phyloP scores from a whole-genome alignment of 2,113 vertebrate species.

The Chaenogobius annularis region DNA sequence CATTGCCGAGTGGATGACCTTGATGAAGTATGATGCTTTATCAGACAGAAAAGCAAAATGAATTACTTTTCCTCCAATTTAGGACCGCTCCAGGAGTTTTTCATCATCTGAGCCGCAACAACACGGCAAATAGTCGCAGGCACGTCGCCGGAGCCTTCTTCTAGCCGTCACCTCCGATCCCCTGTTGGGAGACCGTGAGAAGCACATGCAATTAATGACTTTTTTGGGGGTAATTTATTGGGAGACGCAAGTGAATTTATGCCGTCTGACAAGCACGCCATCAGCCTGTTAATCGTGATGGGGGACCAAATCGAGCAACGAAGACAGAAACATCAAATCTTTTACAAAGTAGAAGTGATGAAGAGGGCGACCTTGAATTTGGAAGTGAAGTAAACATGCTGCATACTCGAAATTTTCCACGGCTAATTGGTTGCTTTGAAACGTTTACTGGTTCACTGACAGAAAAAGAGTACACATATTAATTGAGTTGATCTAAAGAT shows the following conservation, averaged over 20 bases:
- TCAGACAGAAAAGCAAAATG: slow-evolving; percentile 57
- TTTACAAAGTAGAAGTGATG: background rate
- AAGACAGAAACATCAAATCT: slow-evolving; percentile 25
- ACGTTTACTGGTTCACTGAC: background rate
- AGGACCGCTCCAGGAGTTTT: slow-evolving; percentile 27
- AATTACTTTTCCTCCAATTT: slow-evolving; percentile 67
- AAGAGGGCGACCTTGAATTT: background rate
- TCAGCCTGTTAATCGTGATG: slow-evolving; percentile 42
- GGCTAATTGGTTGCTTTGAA: background rate
- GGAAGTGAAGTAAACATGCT: background rate
- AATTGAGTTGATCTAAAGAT: too few relatives aligned
- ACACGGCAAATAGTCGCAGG: slow-evolving; percentile 60
- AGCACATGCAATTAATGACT: slow-evolving; percentile 56
- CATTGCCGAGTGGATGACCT: slow-evolving; percentile 43
- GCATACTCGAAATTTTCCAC: background rate
- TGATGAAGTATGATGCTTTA: slow-evolving; percentile 64
- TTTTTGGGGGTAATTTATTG: slow-evolving; percentile 53
- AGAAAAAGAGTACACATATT: background rate
- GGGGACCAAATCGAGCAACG: slow-evolving; percentile 36
- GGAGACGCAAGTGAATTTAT: slow-evolving; percentile 42
- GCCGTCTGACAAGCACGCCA: slow-evolving; percentile 45
- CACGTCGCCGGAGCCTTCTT: slow-evolving; percentile 63
- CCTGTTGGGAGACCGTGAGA: slow-evolving; percentile 52
- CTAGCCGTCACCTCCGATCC: slow-evolving; percentile 65
- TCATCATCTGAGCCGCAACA: slow-evolving; percentile 57